Evolutionary conservation across 2,888 invertebrate species (phyloP), one percentile per base, ranked within the genome.

Genomic region (Ommatoiulus sabulosus): DNA sequence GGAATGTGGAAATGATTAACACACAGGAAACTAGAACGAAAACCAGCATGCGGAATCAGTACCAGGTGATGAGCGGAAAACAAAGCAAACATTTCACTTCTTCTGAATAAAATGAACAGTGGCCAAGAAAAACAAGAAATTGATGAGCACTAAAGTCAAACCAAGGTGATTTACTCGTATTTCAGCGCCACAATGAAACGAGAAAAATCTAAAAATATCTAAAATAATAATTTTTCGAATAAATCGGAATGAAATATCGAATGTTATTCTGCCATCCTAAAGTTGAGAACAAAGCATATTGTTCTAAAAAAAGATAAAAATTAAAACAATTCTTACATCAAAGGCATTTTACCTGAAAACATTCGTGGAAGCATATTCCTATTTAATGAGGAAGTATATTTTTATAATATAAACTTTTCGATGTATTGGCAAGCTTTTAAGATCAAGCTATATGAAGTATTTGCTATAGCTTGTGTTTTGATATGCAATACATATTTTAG

Each of bases 41-140:
- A 63, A n/a, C 4, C 63, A 63, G 63, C 63, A 63, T 63, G n/a
- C 63, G 63, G 63, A 63, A 63, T 63, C 63, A 20, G 63, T 63
- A 17, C 12, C 10, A 63, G 63, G 63, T 63, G 63, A 10, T 52
- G 52, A 52, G 15, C 15, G 15, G 52, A 10, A 52, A 63, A 63
- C 20, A 63, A 20, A 63, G 63, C 63, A 63, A 20, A n/a, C 20
- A 63, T 63, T 5, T n/a, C 20, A 6, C 4, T 20, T 4, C 5
- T 7, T n/a, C n/a, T 4, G 63, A 63, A 63, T 20, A 63, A 63
- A 63, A 20, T 20, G n/a, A 63, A 20, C 63, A 20, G 63, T n/a
- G 63, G 63, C 63, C 20, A 63, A 63, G 63, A 63, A 4, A n/a
- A 63, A 63, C 15, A 63, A 63, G 10, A 12, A 15, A 15, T 15